Conservation (phyloP, 2,888 invertebrate species). For the Heliconius cydno region DNA sequence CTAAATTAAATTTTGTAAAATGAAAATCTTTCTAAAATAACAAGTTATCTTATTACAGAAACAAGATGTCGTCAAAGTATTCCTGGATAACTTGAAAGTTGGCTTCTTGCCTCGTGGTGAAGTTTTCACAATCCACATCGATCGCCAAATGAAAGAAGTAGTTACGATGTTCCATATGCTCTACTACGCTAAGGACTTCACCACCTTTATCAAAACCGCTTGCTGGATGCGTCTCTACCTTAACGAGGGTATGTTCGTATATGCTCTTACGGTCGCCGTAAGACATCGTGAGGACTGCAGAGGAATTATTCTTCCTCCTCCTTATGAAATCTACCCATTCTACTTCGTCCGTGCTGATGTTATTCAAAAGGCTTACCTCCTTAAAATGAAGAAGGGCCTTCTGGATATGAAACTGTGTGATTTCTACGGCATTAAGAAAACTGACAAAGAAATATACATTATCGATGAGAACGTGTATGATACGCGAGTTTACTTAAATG, state of each 20-base stretch:
- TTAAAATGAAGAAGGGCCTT: slow-evolving; percentile 79
- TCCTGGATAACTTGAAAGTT: slow-evolving; percentile 78
- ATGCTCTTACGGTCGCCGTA: slow-evolving; percentile 80
- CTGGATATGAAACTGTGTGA: slow-evolving; percentile 78
- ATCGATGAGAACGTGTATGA: slow-evolving; percentile 87
- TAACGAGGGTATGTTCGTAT: slow-evolving; percentile 84
- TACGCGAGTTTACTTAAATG: slow-evolving; percentile 76
- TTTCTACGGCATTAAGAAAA: slow-evolving; percentile 78
- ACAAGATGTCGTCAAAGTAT: slow-evolving; percentile 82
- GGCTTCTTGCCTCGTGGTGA: slow-evolving; percentile 83
- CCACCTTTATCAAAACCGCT: slow-evolving; percentile 77
- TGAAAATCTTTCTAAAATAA: not conserved
- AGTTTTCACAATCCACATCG: slow-evolving; percentile 77
- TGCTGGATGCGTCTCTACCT: slow-evolving; percentile 79
- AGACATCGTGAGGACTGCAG: slow-evolving; percentile 80
- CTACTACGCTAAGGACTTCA: slow-evolving; percentile 81
- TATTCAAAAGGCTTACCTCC: slow-evolving; percentile 81
- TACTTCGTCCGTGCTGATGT: slow-evolving; percentile 87
- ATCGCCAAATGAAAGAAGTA: slow-evolving; percentile 79
- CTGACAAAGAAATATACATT: slow-evolving; percentile 80
- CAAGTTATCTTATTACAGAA: slow-evolving; percentile 66
- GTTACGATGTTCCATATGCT: slow-evolving; percentile 81
- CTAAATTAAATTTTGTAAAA: not conserved
- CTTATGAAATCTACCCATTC: slow-evolving; percentile 85
- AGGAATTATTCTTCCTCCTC: slow-evolving; percentile 80